phyloP scores from a whole-genome alignment of 2,888 invertebrate species.

The Drosophila recens region DNA sequence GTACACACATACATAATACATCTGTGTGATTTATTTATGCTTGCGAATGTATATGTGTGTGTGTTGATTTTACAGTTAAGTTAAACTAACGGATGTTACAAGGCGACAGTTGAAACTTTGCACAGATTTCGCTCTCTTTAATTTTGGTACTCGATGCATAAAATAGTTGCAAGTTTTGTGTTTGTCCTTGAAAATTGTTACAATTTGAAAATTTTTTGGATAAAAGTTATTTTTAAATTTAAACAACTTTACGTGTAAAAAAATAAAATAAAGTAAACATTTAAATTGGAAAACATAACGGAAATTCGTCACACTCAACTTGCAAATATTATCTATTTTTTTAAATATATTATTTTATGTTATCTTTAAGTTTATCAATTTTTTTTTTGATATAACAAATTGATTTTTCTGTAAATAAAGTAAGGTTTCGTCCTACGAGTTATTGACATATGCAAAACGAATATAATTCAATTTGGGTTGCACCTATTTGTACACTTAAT shows the following conservation, averaged over 20 bases:
- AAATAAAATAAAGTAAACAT: neutral
- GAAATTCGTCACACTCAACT: no score
- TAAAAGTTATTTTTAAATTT: neutral
- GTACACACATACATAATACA: constrained; percentile 16
- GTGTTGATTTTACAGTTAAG: neutral
- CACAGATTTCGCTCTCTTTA: constrained; percentile 15
- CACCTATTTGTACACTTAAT: constrained; percentile 27
- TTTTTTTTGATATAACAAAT: no score
- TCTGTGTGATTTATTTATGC: constrained; percentile 14
- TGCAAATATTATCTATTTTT: neutral
- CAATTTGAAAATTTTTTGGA: constrained; percentile 14
- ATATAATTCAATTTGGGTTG: constrained; percentile 12
- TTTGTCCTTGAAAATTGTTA: constrained; percentile 12
- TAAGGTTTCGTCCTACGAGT: neutral
- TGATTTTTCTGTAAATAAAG: no score
- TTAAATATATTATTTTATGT: neutral
- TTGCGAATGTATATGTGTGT: neutral
- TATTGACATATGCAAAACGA: neutral
- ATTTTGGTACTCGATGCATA: constrained; percentile 7
- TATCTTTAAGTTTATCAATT: no score
- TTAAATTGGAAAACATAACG: no score
- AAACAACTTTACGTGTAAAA: neutral
- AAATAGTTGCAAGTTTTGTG: constrained; percentile 24
- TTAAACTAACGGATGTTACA: constrained; percentile 22
- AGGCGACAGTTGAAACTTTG: constrained; percentile 27